These are phyloP conservation scores for Odocoileus hemionus DNA, from an alignment of 2,113 vertebrate species.

Conservation along the genomic window DNA sequence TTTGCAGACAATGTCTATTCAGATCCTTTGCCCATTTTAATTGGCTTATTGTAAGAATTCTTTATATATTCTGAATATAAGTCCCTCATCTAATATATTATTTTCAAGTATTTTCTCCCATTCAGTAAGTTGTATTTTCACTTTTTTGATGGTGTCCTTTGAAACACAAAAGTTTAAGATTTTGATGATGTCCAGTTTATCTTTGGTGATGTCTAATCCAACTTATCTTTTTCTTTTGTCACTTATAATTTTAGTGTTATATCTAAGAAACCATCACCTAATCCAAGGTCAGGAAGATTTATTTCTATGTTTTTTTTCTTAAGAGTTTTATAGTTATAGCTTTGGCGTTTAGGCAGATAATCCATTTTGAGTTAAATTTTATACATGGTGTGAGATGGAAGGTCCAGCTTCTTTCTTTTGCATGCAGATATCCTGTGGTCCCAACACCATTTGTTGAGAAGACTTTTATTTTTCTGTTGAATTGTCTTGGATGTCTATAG, in stretches of 20 bases:
- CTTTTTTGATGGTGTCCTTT: background rate
- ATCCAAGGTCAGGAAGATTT: background rate
- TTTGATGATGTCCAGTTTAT: background rate
- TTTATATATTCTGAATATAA: background rate
- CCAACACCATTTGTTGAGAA: background rate
- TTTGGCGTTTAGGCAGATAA: background rate
- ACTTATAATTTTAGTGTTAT: background rate
- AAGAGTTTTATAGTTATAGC: background rate
- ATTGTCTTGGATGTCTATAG: background rate
- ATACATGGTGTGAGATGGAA: background rate
- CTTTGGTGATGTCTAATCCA: background rate
- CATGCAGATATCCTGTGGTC: background rate
- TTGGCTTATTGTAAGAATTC: background rate
- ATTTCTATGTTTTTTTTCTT: slow-evolving; percentile 18
- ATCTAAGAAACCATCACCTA: background rate
- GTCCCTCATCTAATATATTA: background rate
- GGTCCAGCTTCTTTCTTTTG: background rate
- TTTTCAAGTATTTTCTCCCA: background rate
- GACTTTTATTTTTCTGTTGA: background rate
- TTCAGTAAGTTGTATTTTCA: background rate
- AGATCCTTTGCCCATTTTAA: slow-evolving; percentile 23
- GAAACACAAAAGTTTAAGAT: background rate
- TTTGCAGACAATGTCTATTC: slow-evolving; percentile 13
- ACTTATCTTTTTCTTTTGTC: background rate
- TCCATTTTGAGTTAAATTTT: slow-evolving; percentile 27